Conservation (phyloP, 2,113 vertebrate genomes). For the Sander vitreus region DNA sequence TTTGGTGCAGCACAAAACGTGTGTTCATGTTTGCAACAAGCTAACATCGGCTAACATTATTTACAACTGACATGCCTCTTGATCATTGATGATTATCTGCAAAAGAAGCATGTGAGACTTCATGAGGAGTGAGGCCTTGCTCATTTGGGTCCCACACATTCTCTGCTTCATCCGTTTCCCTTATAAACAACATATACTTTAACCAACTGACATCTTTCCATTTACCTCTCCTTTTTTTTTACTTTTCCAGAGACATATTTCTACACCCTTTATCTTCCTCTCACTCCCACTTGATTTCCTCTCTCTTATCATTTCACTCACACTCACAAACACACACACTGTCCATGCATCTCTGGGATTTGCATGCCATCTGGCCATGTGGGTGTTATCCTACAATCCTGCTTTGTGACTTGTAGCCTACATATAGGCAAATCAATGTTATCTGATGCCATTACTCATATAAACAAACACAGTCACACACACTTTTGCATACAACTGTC, state of each 20-base stretch:
- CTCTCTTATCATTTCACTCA: constrained; percentile 29
- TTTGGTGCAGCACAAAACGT: too few relatives aligned
- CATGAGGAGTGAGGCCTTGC: neutral
- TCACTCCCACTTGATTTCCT: constrained; percentile 56
- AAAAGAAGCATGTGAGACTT: neutral
- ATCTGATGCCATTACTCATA: constrained; percentile 33
- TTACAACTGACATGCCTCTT: neutral
- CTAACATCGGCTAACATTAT: too few relatives aligned
- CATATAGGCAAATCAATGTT: constrained; percentile 70
- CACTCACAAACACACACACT: constrained; percentile 32
- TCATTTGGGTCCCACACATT: constrained; percentile 16
- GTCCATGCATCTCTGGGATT: constrained; percentile 53
- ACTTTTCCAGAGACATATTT: constrained; percentile 35
- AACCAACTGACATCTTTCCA: constrained; percentile 52
- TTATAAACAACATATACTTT: constrained; percentile 29
- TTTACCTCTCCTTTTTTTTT: constrained; percentile 15
- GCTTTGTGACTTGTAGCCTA: constrained; percentile 60
- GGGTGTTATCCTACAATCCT: constrained; percentile 58
- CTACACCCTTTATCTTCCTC: constrained; percentile 27
- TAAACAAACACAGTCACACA: constrained; percentile 60
- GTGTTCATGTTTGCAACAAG: too few relatives aligned
- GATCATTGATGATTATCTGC: neutral
- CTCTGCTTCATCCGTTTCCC: constrained; percentile 6
- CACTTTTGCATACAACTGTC: constrained; percentile 48
- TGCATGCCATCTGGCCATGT: constrained; percentile 63